Conservation (phyloP, 2,113 vertebrate species). For the Fregetta grallaria region DNA sequence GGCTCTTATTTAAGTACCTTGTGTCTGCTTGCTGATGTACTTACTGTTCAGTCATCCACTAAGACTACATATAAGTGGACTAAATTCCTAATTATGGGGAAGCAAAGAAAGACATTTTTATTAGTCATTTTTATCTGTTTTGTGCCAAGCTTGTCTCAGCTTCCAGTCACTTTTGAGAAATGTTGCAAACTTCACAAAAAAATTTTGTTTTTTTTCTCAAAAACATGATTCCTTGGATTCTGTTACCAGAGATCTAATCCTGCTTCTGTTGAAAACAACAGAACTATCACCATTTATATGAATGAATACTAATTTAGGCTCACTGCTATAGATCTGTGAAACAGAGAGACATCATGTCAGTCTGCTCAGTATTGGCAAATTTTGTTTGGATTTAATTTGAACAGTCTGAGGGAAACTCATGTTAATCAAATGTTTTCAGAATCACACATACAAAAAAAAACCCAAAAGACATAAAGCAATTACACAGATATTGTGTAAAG, state of each 20-base stretch:
- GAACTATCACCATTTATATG: not conserved
- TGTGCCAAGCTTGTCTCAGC: fast-evolving
- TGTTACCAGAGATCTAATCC: not conserved
- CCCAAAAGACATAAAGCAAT: not conserved
- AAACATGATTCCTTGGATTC: not conserved
- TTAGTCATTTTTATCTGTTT: not conserved
- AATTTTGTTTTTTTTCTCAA: fast-evolving
- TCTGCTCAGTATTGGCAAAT: not conserved
- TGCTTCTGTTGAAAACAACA: not conserved
- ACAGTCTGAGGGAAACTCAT: not conserved
- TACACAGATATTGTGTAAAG: not conserved
- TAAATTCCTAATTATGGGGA: not conserved
- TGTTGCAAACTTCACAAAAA: not conserved
- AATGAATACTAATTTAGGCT: not conserved
- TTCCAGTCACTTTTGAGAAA: not conserved
- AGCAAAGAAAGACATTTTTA: not conserved
- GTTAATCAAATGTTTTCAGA: not conserved
- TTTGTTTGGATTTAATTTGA: not conserved
- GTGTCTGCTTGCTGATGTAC: not conserved
- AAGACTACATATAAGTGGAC: not conserved
- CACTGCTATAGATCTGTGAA: not conserved
- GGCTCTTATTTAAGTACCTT: not conserved
- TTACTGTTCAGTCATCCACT: not conserved
- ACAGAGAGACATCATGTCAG: not conserved
- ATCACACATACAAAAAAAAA: not conserved